Evolutionary conservation across 2,113 vertebrate genomes (phyloP).

Genomic region (Mus musculus): GRCm39 chr14:97531501-97532000

Average conservation of each 20-base stretch:
- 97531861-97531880: not conserved
- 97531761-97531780: not conserved
- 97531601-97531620: not conserved
- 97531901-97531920: not conserved
- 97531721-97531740: not conserved
- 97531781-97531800: not conserved
- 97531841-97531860: not conserved
- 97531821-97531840: not conserved
- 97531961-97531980: not conserved
- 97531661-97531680: not conserved
- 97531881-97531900: not conserved
- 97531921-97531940: not conserved
- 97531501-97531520: not conserved
- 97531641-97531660: constrained; percentile 16
- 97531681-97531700: not conserved
- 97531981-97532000: not conserved
- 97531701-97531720: not conserved
- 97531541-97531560: not conserved
- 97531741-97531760: not conserved
- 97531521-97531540: constrained; percentile 8
- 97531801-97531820: not conserved
- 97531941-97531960: not conserved
- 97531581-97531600: not conserved
- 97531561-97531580: not conserved
- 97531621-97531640: not conserved